Evolutionary conservation across 30 jellyfish, hydroid and myxozoan genomes (phyloP).

Genomic region (Catostylus mosaicus): DNA sequence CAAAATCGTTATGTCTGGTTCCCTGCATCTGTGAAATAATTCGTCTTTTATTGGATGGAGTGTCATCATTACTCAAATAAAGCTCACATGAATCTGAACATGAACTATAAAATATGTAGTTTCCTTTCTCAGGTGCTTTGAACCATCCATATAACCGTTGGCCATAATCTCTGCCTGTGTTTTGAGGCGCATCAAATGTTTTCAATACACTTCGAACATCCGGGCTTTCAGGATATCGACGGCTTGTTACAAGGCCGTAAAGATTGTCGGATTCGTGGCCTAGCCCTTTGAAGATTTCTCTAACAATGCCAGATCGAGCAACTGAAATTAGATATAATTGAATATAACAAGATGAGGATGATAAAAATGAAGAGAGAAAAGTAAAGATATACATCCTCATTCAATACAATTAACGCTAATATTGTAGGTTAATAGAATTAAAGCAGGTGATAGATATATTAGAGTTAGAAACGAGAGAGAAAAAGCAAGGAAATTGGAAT

Average conservation of each 20-base stretch:
- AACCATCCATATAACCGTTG: conserved; percentile 96
- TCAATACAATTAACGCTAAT: neutral
- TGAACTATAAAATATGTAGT: conserved; percentile 86
- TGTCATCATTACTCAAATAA: conserved; percentile 89
- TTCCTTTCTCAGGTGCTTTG: conserved; percentile 95
- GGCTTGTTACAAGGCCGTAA: conserved; percentile 85
- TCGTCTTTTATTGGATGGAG: conserved; percentile 74
- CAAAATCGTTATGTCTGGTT: conserved; percentile 85
- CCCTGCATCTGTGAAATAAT: conserved; percentile 96
- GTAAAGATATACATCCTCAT: neutral
- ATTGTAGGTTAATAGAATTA: neutral
- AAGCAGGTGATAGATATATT: no score
- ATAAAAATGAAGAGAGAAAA: neutral
- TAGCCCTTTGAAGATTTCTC: conserved; percentile 92
- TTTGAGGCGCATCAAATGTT: conserved; percentile 91
- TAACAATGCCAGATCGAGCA: conserved; percentile 84
- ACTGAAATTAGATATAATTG: conserved; percentile 8
- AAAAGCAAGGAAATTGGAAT: no score
- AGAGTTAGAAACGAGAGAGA: no score
- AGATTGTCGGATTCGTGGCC: conserved; percentile 86
- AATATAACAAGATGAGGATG: neutral
- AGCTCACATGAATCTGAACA: conserved; percentile 95
- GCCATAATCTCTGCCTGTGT: conserved; percentile 87
- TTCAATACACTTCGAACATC: conserved; percentile 83
- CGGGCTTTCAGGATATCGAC: conserved; percentile 94